Conservation (phyloP, 1,140 invertebrate genomes). For the Hirudo medicinalis region DNA sequence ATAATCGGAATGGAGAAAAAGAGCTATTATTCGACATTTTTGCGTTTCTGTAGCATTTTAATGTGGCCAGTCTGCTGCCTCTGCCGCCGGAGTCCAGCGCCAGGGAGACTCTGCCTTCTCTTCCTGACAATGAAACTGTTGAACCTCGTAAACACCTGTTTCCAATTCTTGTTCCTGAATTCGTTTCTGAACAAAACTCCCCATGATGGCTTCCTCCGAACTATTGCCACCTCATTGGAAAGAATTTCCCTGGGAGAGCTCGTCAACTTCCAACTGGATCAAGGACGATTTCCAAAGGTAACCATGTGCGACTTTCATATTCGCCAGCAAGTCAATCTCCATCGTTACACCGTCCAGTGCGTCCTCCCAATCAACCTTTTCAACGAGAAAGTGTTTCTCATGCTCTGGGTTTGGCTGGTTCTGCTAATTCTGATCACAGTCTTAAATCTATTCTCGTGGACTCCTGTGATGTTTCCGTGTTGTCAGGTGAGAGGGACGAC, state of each 20-base stretch:
- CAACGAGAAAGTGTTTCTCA: slow-evolving; percentile 38
- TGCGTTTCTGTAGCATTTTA: background rate
- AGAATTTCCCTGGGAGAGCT: background rate
- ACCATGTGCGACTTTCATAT: slow-evolving; percentile 29
- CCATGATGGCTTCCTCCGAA: slow-evolving; percentile 25
- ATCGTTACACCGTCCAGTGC: slow-evolving; percentile 29
- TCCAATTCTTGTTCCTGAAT: slow-evolving; percentile 28
- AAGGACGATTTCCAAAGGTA: slow-evolving; percentile 26
- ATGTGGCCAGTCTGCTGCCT: slow-evolving; percentile 15
- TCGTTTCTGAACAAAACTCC: slow-evolving; percentile 24
- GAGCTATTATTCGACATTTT: no score
- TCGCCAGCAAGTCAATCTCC: slow-evolving; percentile 27
- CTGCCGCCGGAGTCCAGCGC: slow-evolving; percentile 20
- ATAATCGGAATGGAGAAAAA: no score
- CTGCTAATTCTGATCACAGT: slow-evolving; percentile 23
- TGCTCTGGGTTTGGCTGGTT: slow-evolving; percentile 36
- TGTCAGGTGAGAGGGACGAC: slow-evolving; percentile 17
- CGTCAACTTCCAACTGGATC: background rate
- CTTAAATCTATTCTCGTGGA: slow-evolving; percentile 19
- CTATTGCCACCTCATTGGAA: background rate
- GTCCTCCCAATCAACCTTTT: slow-evolving; percentile 31
- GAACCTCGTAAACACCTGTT: slow-evolving; percentile 26
- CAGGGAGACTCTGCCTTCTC: slow-evolving; percentile 25
- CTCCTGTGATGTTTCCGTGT: slow-evolving; percentile 5
- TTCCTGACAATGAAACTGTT: slow-evolving; percentile 27